Evolutionary conservation across 2,888 invertebrate species (phyloP).

Genomic region (Parnassius orleans): DNA sequence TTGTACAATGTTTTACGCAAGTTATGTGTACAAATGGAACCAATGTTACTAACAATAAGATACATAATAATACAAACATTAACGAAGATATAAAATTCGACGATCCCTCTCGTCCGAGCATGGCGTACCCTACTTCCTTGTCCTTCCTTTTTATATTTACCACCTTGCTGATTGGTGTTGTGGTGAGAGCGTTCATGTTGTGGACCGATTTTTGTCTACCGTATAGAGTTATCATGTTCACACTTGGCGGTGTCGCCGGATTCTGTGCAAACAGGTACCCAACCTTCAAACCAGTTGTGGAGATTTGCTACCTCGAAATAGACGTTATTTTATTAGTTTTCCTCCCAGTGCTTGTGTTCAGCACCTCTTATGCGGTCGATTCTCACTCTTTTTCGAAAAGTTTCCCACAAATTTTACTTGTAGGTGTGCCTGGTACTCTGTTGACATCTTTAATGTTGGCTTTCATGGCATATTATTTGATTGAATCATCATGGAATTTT

Average conservation of each 20-base stretch:
- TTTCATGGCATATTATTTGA: conserved; percentile 62
- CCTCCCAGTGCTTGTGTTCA: conserved; percentile 62
- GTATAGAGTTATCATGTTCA: conserved; percentile 66
- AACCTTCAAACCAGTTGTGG: conserved; percentile 54
- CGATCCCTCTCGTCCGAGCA: conserved; percentile 43
- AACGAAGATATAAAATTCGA: conserved; percentile 34
- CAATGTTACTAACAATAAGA: background rate
- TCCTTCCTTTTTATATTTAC: conserved; percentile 58
- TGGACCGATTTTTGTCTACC: conserved; percentile 58
- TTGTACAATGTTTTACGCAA: conserved; percentile 25
- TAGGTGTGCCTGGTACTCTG: conserved; percentile 59
- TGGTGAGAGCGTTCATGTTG: conserved; percentile 58
- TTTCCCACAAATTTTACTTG: conserved; percentile 61
- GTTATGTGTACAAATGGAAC: conserved; percentile 5
- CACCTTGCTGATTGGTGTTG: conserved; percentile 56
- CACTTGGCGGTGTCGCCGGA: conserved; percentile 59
- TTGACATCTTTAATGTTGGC: conserved; percentile 58
- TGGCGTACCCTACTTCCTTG: conserved; percentile 55
- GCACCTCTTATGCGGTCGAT: conserved; percentile 64
- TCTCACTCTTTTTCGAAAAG: conserved; percentile 67
- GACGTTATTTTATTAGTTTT: conserved; percentile 54
- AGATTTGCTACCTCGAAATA: conserved; percentile 59
- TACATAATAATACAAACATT: background rate
- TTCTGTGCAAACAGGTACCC: conserved; percentile 58
- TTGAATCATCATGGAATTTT: conserved; percentile 62